Percentiles rank a stretch among this genome's conserved stretches.
These are phyloP conservation scores for Eupithecia subumbrata DNA, from an alignment of 2,888 invertebrate genomes.

Conservation along the genomic window DNA sequence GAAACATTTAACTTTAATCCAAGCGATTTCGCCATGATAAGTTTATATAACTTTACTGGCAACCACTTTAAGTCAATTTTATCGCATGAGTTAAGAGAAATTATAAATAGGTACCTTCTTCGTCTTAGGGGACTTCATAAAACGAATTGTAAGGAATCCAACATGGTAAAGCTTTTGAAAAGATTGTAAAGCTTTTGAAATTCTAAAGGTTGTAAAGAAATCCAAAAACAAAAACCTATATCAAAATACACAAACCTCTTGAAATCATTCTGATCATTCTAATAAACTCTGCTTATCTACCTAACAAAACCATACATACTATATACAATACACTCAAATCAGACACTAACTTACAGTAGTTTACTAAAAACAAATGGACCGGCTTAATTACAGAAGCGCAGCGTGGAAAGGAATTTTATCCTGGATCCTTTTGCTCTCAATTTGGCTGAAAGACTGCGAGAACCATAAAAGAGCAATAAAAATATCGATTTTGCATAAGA, in stretches of 20 bases:
- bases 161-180: neutral
- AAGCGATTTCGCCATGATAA: neutral
- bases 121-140: neutral
- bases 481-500: slow-evolving; percentile 72
- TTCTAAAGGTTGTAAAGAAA: neutral
- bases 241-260: neutral
- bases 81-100: neutral
- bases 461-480: slow-evolving; percentile 66
- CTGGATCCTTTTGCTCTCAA: slow-evolving; percentile 63
- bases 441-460: slow-evolving; percentile 62
- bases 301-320: neutral
- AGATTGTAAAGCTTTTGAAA: neutral
- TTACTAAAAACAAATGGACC: slow-evolving; percentile 63
- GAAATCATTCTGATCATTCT: neutral
- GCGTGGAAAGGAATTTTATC: slow-evolving; percentile 62
- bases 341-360: slow-evolving; percentile 54
- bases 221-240: neutral
- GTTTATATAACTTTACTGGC: no score
- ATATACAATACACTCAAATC: slow-evolving; percentile 13
- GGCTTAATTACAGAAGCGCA: slow-evolving; percentile 71
- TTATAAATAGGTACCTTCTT: neutral
- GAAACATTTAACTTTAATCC: neutral
- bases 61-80: neutral
- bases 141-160: neutral
- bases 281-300: neutral